phyloP scores from a whole-genome alignment of 2,888 invertebrate species.

The Andricus curvator region DNA sequence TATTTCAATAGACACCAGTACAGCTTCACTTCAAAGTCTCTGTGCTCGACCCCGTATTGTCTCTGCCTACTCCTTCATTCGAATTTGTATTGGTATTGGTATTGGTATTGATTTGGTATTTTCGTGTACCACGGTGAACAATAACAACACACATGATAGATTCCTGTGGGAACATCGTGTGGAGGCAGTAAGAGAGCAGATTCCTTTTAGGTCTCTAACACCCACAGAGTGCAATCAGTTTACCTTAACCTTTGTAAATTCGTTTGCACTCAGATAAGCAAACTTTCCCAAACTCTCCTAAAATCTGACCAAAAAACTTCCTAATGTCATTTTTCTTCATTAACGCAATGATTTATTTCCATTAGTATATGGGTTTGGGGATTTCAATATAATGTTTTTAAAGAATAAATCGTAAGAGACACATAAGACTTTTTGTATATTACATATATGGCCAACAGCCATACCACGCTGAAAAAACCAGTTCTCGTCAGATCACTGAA shows the following conservation, averaged over 20 bases:
- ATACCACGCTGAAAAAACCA: too few species aligned
- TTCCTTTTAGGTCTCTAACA: neutral
- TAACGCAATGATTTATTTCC: too few species aligned
- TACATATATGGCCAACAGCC: too few species aligned
- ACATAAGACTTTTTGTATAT: too few species aligned
- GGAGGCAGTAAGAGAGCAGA: neutral
- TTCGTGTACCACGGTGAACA: neutral
- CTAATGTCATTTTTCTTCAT: too few species aligned
- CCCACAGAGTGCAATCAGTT: neutral
- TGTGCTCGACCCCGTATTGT: conserved; percentile 19
- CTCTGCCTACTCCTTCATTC: neutral
- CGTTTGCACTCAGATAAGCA: neutral
- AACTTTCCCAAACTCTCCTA: neutral
- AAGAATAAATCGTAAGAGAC: too few species aligned
- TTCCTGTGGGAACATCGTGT: neutral
- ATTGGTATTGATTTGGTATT: neutral
- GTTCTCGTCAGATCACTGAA: too few species aligned
- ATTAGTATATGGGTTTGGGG: too few species aligned
- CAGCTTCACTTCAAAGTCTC: conserved; percentile 54
- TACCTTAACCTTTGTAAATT: neutral
- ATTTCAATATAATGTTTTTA: too few species aligned
- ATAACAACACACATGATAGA: neutral
- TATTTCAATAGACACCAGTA: conserved; percentile 53
- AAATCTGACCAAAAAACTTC: too few species aligned
- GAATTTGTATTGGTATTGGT: neutral